These are phyloP conservation scores for Astropecten irregularis DNA, from an alignment of 53 echinoderm and acorn worm genomes.

Conservation along the genomic window DNA sequence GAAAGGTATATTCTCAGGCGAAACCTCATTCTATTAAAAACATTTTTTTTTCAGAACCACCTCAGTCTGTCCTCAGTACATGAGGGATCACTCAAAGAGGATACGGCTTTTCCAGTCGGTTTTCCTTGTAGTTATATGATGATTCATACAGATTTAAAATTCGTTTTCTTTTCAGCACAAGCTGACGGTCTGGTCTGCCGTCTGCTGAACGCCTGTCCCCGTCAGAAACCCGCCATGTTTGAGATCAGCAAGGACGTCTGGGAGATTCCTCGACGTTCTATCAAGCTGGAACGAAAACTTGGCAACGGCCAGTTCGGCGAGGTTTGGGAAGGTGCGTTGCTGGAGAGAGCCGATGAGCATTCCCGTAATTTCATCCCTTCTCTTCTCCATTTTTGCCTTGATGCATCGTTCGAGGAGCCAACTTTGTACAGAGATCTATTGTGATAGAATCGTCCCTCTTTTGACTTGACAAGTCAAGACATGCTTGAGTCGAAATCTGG, in stretches of 20 bases:
- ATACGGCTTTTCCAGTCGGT: no score
- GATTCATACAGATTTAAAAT: no score
- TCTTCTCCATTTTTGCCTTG: neutral
- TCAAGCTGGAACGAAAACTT: constrained; percentile 85
- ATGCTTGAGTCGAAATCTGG: no score
- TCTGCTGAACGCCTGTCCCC: constrained; percentile 87
- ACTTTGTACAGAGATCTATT: constrained; percentile 7
- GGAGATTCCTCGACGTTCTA: constrained; percentile 95
- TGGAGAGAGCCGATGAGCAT: constrained; percentile 54
- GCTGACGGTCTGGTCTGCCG: constrained; percentile 96
- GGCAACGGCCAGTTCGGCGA: constrained; percentile 98
- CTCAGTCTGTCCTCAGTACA: no score
- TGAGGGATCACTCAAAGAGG: no score
- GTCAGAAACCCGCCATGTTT: constrained; percentile 92
- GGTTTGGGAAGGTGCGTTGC: constrained; percentile 96
- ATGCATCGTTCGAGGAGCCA: constrained; percentile 11
- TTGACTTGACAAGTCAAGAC: neutral
- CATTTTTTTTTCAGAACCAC: no score
- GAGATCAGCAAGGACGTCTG: constrained; percentile 96
- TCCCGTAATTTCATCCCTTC: constrained; percentile 54
- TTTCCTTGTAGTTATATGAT: no score
- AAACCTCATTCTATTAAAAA: no score
- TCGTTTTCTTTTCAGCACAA: constrained; percentile 68
- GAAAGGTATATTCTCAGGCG: no score
- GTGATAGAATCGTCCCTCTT: no score